phyloP scores from a whole-genome alignment of 1,140 invertebrate species.

The Harlomillsia oculata region DNA sequence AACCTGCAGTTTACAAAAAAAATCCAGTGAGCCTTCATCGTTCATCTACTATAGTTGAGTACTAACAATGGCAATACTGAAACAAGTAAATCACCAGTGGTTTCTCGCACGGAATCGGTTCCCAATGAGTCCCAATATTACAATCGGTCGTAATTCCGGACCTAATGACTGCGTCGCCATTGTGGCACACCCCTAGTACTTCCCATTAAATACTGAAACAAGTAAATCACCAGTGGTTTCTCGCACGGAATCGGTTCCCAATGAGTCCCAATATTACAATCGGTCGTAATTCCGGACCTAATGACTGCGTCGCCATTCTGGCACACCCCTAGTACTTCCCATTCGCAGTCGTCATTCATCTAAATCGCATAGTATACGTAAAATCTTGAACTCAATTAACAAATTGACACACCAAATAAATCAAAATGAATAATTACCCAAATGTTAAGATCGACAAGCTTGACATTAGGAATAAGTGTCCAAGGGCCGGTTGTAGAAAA shows the following conservation, averaged over 20 bases:
- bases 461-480: conserved; percentile 71
- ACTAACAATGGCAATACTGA: too few relatives aligned
- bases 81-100: conserved; percentile 49
- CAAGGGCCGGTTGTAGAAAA: conserved; percentile 75
- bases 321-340: conserved; percentile 69
- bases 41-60: too few relatives aligned
- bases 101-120: conserved; percentile 66
- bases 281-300: conserved; percentile 57
- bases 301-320: conserved; percentile 71
- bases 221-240: conserved; percentile 55
- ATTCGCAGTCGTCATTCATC: conserved; percentile 41
- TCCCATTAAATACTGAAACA: conserved; percentile 3
- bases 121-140: conserved; percentile 63
- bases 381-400: conserved; percentile 23
- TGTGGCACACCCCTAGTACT: neutral
- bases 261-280: conserved; percentile 53
- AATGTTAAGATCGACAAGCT: conserved; percentile 67
- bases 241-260: conserved; percentile 73
- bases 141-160: conserved; percentile 55
- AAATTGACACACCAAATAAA: neutral
- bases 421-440: conserved; percentile 47
- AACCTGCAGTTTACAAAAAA: conserved; percentile 13
- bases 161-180: conserved; percentile 67
- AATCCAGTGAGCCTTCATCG: too few relatives aligned
- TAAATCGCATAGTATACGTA: conserved; percentile 32